Base-by-base conservation (phyloP, 1,140 invertebrate species). In the Drosophila leontia region DNA sequence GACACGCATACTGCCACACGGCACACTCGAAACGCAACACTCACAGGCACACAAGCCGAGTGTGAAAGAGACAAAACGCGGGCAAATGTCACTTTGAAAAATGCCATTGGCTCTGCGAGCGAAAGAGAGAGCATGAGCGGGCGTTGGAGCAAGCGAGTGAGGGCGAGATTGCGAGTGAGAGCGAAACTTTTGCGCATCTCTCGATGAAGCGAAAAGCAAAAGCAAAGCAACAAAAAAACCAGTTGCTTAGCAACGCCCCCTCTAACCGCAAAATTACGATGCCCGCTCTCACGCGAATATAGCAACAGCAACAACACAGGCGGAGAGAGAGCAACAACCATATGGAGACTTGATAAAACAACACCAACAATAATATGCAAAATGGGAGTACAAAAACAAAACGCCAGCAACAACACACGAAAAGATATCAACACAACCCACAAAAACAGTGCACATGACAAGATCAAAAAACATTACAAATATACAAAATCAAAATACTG, bases 191-290 rank as follows among this genome's bases (percentile, higher is more conserved):
- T 91, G 88, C 90, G 84, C 80, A 87, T 83, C 77, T 78, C 79
- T 81, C 79, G 71, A 76, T 77, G 56, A 78, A 59, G 61, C 69
- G 74, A 76, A 74, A 59, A 71, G 50, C 53, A 71, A 45, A 55
- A 34, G 57, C 67, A 65, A 50, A 37, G 42, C 69, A 35, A 45
- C 63, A 72, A 69, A 78, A 70, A 88, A 86, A 91, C 86, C 75
- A 91, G 91, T 92, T 92, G 91, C 91, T 92, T 92, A 92, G 91
- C 87, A 92, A 92, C 91, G 91, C 91, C 91, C 88, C 91, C 91
- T 90, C 91, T 90, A 82, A 86, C 87, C 82, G 83, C 86, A 87
- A 70, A 56, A 45, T 47, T 63, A 56, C 61, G 61, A 26, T 37
- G 50, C 50, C 61, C 61, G 61, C 61, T 63, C 61, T 63, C 50